Percentiles rank a stretch among this genome's conserved stretches.
Evolutionary conservation across 2,888 invertebrate species (phyloP).

Genomic region (Luperina nickerlii): DNA sequence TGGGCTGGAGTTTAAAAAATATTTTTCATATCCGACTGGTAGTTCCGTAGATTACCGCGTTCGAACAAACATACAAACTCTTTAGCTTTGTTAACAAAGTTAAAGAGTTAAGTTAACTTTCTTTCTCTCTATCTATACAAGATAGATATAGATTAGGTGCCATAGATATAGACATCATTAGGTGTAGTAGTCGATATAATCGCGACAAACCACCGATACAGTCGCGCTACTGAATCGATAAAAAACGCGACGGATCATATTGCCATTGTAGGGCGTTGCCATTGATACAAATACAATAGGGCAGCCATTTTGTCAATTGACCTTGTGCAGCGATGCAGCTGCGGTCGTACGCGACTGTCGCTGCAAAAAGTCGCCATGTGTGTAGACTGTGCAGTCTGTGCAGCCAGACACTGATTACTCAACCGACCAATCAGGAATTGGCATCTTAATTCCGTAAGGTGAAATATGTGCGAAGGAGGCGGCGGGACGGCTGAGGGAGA

Average conservation of each 20-base stretch:
- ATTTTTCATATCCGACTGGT: too few relatives aligned
- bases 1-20: too few relatives aligned
- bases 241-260: conserved; percentile 52
- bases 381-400: neutral
- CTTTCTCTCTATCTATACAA: too few relatives aligned
- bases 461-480: too few relatives aligned
- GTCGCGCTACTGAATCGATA: conserved; percentile 47
- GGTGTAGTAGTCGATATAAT: conserved; percentile 13
- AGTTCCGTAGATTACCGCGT: too few relatives aligned
- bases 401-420: conserved; percentile 49
- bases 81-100: too few relatives aligned
- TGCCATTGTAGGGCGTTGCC: conserved; percentile 46
- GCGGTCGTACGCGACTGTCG: conserved; percentile 45
- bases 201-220: conserved; percentile 34
- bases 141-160: neutral
- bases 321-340: conserved; percentile 60
- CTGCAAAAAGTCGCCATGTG: conserved; percentile 48
- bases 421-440: conserved; percentile 23
- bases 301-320: conserved; percentile 62
- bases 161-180: neutral
- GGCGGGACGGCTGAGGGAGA: too few relatives aligned
- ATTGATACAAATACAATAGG: conserved; percentile 58
- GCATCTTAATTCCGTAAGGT: conserved; percentile 35
- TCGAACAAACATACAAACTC: too few relatives aligned
- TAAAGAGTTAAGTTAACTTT: too few relatives aligned